A percentile compares a stretch with the other conserved stretches of the same genome.
phyloP scores from a whole-genome alignment of 2,113 vertebrate genomes.

The Oreochromis aureus region DNA sequence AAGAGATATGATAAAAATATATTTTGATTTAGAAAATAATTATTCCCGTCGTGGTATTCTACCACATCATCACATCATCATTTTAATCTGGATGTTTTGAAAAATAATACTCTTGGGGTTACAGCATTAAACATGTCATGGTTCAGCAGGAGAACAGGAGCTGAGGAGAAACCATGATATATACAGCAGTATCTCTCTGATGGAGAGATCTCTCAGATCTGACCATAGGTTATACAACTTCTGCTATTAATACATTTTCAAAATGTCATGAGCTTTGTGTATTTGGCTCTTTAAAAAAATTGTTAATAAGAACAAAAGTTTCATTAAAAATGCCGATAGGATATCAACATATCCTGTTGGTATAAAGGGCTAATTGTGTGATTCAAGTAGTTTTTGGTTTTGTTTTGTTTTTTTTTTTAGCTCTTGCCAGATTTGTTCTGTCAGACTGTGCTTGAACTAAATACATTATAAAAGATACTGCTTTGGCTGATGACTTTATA shows the following conservation, averaged over 20 bases:
- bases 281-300: background rate
- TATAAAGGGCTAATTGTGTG: background rate
- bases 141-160: constrained; percentile 25
- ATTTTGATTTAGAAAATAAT: constrained; percentile 61
- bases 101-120: constrained; percentile 41
- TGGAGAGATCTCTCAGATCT: background rate
- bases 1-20: constrained; percentile 41
- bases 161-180: background rate
- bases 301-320: background rate
- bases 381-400: background rate
- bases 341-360: background rate
- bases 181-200: background rate
- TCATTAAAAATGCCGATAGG: background rate
- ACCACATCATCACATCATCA: background rate
- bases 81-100: constrained; percentile 69
- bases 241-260: background rate
- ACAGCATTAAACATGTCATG: constrained; percentile 24
- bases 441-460: background rate
- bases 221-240: background rate
- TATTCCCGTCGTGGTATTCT: constrained; percentile 59
- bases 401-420: rapidly evolving
- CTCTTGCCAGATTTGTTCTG: too few relatives aligned
- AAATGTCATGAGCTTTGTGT: background rate
- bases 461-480: background rate
- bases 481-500: background rate